Base-by-base conservation (phyloP, 2,113 vertebrate species). In the Copsychus sechellarum region DNA sequence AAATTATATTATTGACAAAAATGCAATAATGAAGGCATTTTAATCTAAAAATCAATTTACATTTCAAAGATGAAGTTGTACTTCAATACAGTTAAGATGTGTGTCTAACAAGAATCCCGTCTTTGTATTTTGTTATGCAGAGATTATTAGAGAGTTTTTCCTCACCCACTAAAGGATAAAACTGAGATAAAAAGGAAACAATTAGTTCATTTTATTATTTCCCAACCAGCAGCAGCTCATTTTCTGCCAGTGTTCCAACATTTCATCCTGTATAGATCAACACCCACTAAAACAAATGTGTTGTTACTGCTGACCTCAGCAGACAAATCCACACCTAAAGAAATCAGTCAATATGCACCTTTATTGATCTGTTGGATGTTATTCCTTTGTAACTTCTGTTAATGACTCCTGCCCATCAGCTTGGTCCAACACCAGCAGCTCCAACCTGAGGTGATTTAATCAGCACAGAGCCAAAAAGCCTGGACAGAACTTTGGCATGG, bases 41-140 rank as follows among this genome's bases (percentile, higher is more conserved):
- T 93, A 95, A 95, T 92, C 62, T 94, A 77, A 88, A 96, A 96
- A 95, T 95, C 90, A 73, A 97, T 97, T 94, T 83, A 90, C 67
- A 91, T 95, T 91, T 95, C 94, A 88, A 96, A 94, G 91, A 94
- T 93, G 74, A 92, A 93, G 79, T 54, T 65, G 45, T 36, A 80
- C 71, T 94, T 91, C 93, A 87, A 47, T 76, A 87, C 10, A 5
- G 66, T 43, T 86, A 48, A 43, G 47, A 83, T 25, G 48, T 42
- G 79, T 90, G 36, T 38, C 89, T 89, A 76, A 82, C 42, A 72
- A 57, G 62, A 69, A 86, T 80, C 38, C 48, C 4, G 8, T 76
- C 86, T 48, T 79, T 61, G 40, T 81, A 33, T 66, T 89, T 64
- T 87, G 70, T 57, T 85, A 82, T 10, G 42, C 48, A 48, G 65